These are phyloP conservation scores for Agelas oroides DNA, from an alignment of 37 sponge, comb jelly and placozoan species.

Conservation along the genomic window DNA sequence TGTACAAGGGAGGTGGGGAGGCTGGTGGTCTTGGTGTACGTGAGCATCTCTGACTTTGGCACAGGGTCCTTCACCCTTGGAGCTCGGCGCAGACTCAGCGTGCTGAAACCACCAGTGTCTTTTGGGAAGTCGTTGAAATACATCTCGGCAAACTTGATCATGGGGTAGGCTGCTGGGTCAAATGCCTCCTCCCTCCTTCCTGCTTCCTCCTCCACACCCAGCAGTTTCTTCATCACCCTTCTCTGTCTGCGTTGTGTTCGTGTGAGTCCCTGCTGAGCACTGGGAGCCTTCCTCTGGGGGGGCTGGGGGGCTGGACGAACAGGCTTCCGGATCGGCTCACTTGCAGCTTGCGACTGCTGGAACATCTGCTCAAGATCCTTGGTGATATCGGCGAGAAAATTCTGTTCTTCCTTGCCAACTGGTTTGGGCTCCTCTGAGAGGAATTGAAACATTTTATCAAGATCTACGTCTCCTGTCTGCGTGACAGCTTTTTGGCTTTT, in stretches of 20 bases:
- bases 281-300: constrained; percentile 21
- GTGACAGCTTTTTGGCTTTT: constrained; percentile 69
- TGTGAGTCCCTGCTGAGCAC: constrained; percentile 29
- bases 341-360: constrained; percentile 51
- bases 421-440: constrained; percentile 69
- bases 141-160: constrained; percentile 93
- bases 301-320: constrained; percentile 43
- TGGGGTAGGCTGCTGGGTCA: constrained; percentile 79
- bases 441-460: constrained; percentile 87
- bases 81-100: constrained; percentile 63
- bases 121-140: constrained; percentile 93
- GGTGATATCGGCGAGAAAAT: constrained; percentile 57
- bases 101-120: constrained; percentile 82
- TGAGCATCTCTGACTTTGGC: constrained; percentile 88
- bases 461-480: constrained; percentile 71
- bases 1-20: constrained; percentile 94
- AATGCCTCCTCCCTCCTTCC: constrained; percentile 51
- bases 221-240: constrained; percentile 86
- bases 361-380: constrained; percentile 80
- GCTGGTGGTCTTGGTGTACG: constrained; percentile 65
- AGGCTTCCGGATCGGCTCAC: constrained; percentile 51
- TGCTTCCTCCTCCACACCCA: constrained; percentile 83
- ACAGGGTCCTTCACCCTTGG: constrained; percentile 73
- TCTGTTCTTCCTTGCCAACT: constrained; percentile 55
- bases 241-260: constrained; percentile 85